Conservation (phyloP, 2,888 invertebrate genomes). For the Acanthacorydalis orientalis region DNA sequence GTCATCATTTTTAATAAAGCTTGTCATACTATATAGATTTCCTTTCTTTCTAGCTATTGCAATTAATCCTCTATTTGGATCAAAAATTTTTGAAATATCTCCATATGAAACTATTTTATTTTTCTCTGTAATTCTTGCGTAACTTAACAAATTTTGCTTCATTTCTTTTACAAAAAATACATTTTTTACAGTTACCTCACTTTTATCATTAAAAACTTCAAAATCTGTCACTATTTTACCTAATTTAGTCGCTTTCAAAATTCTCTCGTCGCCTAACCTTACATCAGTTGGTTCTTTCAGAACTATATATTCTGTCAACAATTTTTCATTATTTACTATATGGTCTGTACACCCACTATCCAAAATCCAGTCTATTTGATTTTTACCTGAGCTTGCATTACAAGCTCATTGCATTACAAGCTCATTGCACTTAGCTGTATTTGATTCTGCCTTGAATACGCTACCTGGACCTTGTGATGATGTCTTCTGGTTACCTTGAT, state of each 20-base stretch:
- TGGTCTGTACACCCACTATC: slow-evolving; percentile 9
- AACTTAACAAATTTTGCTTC: slow-evolving; percentile 11
- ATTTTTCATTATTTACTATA: slow-evolving; percentile 8
- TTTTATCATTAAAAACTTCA: slow-evolving; percentile 1
- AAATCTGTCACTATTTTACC: slow-evolving; percentile 6
- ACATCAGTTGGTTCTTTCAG: slow-evolving; percentile 8
- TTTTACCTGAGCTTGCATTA: not conserved
- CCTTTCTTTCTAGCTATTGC: slow-evolving; percentile 9
- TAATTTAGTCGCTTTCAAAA: slow-evolving; percentile 9
- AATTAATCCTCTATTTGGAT: slow-evolving; percentile 8
- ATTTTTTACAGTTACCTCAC: slow-evolving; percentile 3
- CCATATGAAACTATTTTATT: slow-evolving; percentile 9
- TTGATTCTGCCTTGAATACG: too few relatives aligned
- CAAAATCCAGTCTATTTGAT: slow-evolving; percentile 5
- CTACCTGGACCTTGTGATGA: too few relatives aligned
- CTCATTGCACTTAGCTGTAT: too few relatives aligned
- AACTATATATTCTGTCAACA: slow-evolving; percentile 6
- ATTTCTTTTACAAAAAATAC: slow-evolving; percentile 10
- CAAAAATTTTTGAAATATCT: slow-evolving; percentile 9
- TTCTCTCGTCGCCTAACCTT: slow-evolving; percentile 8
- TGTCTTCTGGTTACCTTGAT: too few relatives aligned
- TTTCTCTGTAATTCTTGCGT: slow-evolving; percentile 9
- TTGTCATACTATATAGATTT: slow-evolving; percentile 9
- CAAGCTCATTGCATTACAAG: too few relatives aligned
- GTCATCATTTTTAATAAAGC: slow-evolving; percentile 2